Conservation (phyloP, 1,140 invertebrate species). For the Drosophila elegans region DNA sequence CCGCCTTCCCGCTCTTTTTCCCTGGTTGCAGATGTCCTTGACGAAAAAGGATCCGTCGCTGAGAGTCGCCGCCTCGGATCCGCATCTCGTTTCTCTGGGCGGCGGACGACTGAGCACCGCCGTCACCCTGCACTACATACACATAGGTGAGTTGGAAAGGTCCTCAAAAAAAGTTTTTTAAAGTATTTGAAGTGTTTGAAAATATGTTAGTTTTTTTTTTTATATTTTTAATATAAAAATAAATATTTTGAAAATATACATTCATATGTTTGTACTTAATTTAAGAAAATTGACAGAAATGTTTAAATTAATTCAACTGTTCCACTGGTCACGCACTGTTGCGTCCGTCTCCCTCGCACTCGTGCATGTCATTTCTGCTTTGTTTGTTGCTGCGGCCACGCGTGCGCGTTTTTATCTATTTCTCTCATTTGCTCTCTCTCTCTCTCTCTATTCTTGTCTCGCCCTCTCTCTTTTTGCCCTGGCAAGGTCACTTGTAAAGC, state of each 20-base stretch:
- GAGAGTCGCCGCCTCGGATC: conserved; percentile 92
- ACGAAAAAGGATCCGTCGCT: conserved; percentile 84
- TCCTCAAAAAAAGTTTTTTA: too few species aligned
- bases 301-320: too few species aligned
- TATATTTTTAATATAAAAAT: neutral
- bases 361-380: conserved; percentile 30
- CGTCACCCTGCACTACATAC: conserved; percentile 94
- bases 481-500: conserved; percentile 59
- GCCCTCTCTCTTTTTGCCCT: conserved; percentile 1
- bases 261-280: too few species aligned
- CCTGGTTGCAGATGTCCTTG: conserved; percentile 80
- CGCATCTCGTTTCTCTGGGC: conserved; percentile 95
- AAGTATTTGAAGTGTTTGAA: too few species aligned
- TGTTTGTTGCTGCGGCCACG: conserved; percentile 26
- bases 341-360: conserved; percentile 15
- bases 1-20: conserved; percentile 10
- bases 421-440: neutral
- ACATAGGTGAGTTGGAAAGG: conserved; percentile 87
- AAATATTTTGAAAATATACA: too few species aligned
- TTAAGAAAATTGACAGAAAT: too few species aligned
- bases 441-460: neutral
- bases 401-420: conserved; percentile 9
- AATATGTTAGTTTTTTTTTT: too few species aligned
- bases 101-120: conserved; percentile 94
- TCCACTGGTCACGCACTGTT: conserved; percentile 26